Conservation (phyloP, 2,113 vertebrate species). For the Clupea harengus region DNA sequence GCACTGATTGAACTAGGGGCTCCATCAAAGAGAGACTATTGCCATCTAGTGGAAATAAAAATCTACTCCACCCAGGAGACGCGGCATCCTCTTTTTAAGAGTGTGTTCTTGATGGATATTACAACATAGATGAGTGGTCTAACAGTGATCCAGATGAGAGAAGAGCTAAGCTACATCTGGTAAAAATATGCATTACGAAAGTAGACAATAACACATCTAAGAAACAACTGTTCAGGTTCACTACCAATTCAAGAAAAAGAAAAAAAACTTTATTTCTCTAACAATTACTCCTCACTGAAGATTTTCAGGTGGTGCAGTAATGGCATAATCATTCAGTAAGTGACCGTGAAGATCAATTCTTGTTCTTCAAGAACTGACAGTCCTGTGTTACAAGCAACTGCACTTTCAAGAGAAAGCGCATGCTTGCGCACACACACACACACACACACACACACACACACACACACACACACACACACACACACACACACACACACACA, state of each 20-base stretch:
- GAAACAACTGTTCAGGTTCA: not conserved
- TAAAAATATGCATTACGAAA: not conserved
- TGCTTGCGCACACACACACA: not conserved
- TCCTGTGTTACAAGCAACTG: too few species aligned
- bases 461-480: not conserved
- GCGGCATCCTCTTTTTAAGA: not conserved
- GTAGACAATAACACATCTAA: not conserved
- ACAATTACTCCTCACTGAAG: not conserved
- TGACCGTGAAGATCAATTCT: not conserved
- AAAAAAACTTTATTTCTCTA: not conserved
- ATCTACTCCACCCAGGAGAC: not conserved
- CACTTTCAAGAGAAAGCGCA: not conserved
- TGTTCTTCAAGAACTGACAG: not conserved
- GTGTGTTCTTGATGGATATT: not conserved
- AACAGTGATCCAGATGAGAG: not conserved
- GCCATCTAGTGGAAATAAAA: not conserved
- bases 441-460: not conserved
- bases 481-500: not conserved
- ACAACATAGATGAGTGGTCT: not conserved
- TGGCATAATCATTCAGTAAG: not conserved
- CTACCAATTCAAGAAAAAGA: not conserved
- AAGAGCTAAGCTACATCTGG: not conserved
- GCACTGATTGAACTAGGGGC: not conserved
- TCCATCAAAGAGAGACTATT: not conserved
- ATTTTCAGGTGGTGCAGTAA: not conserved